Evolutionary conservation across 2,113 vertebrate genomes (phyloP), one percentile per base, ranked within the genome.

Genomic region (Microtus ochrogaster): DNA sequence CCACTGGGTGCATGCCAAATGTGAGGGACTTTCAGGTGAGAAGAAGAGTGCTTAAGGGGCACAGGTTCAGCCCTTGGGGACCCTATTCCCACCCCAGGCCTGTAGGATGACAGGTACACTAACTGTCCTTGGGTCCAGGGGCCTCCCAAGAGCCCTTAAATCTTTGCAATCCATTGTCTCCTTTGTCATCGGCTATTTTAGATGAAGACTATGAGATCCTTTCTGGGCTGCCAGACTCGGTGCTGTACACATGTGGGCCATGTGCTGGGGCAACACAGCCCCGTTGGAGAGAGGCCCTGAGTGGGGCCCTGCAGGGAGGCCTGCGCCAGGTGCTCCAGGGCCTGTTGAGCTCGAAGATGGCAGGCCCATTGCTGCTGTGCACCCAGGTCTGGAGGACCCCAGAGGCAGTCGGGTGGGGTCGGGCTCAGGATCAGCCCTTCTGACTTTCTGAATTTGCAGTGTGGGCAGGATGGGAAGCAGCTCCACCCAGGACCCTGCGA

Each of bases 201-300:
- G 99, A 99, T 93, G 99, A 99, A 97, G 98, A 99, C 91, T 99
- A 99, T 33, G 99, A 99, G 98, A 99, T 99, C 98, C 98, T 99
- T 95, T 99, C 99, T 36, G 99, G 99, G 96, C 96, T 99, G 44
- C 99, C 99, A 4, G 99, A 99, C 97, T 99, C 99, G 7, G 99
- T 99, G 17, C 99, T 99, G 49, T 99, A 99, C 63, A 99, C 99
- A 0, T 99, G 99, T 81, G 98, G 98, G 85, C 99, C 99, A 0
- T 99, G 99, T 97, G 98, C 98, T 22, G 98, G 98, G 90, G 98
- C 98, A 1, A 98, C 98, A 30, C 98, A 98, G 41, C 98, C 99
- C 14, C 98, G 98, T 78, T 99, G 99, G 99, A 98, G 99, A 92
- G 99, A 99, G 92, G 98, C 99, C 91, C 98, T 99, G 41, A 98